phyloP scores from a whole-genome alignment of 2,113 vertebrate species.

The Lophochroa leadbeateri region DNA sequence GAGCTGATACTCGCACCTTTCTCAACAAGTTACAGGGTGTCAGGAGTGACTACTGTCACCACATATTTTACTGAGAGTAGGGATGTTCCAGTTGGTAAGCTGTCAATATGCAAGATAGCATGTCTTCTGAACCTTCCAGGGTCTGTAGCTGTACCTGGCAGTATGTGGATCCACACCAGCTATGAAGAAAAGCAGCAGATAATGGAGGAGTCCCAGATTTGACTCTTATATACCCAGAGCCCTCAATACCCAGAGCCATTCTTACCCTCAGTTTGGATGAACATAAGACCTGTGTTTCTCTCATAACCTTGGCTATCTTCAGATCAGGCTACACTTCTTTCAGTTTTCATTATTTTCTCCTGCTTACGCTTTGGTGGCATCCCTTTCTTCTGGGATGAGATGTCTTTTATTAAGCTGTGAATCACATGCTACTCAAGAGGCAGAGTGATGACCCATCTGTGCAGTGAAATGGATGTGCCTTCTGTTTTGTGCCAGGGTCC shows the following conservation, averaged over 20 bases:
- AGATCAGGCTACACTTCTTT: accelerated
- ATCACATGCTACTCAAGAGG: neutral
- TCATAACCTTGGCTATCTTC: neutral
- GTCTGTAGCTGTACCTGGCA: neutral
- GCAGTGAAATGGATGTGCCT: neutral
- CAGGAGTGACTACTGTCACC: neutral
- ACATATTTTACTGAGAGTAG: neutral
- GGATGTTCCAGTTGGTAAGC: neutral
- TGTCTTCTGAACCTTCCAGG: neutral
- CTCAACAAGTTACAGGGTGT: neutral
- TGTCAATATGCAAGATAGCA: neutral
- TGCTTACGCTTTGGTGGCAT: neutral
- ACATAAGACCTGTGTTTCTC: neutral
- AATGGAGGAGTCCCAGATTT: neutral
- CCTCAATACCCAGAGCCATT: neutral
- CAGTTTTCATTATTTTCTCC: neutral
- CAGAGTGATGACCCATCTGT: neutral
- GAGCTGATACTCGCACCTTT: neutral
- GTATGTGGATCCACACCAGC: neutral
- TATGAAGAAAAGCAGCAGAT: neutral
- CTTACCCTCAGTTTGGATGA: neutral
- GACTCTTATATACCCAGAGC: neutral
- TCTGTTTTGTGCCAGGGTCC: too few species aligned
- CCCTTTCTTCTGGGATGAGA: neutral
- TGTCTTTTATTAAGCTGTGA: neutral